Base-by-base conservation (phyloP, 2,888 invertebrate species). In the Ichneumoninae sp. region DNA sequence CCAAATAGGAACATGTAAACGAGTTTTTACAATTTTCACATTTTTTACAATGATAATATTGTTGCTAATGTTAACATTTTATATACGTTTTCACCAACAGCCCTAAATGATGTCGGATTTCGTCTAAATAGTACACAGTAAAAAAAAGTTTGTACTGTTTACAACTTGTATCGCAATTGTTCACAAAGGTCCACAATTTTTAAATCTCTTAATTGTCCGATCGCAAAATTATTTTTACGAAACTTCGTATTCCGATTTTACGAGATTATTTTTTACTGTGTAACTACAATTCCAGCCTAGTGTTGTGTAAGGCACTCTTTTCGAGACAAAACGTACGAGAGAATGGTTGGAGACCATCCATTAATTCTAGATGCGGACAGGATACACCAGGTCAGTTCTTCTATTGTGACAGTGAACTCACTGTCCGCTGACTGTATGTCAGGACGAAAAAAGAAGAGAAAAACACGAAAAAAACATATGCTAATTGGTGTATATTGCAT, bases 301-400 rank as follows among this genome's bases (percentile, higher is more conserved):
- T 74, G 30, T n/a, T 19, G 19, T 16, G 22, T 75, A 33, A 3
- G 33, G 6, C 33, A 22, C 30, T 22, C 47, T 26, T 4, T 22
- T 73, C 52, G 26, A 83, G 86, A 87, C 86, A 87, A 87, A 88
- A 85, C 81, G 81, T 82, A 81, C 87, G 81, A 84, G 81, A 86
- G 87, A 19, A 19, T 19, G 19, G 19, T 19, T 87, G 85, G 85
- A 71, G 82, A 75, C 83, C 87, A 86, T 88, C 88, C 88, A 88
- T 88, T 88, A 88, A 87, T 83, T 85, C 79, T 65, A 75, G 82
- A 86, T 74, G 63, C 30, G 26, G 54, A 44, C 22, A 44, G 54
- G 33, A 22, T 71, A 6, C 71, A 71, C 36, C 40, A 36, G 54
- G 22, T 22, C 54, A 1, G 26, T 22, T 22, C 13, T 13, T 13